Evolutionary conservation across 2,888 invertebrate genomes (phyloP).

Genomic region (Listrodromus nycthemerus): DNA sequence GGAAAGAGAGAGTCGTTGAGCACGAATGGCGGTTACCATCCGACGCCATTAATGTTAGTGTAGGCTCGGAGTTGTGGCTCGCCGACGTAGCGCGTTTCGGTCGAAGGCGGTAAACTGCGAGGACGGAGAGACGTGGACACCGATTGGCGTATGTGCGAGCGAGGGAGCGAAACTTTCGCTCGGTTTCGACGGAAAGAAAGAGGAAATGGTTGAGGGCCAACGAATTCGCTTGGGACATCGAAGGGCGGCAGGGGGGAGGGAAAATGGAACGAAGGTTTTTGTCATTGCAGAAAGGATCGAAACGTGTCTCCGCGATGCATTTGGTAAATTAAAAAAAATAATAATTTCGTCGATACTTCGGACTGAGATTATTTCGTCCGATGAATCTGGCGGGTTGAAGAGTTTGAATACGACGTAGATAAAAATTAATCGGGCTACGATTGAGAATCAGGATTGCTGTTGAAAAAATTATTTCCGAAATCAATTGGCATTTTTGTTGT

Average conservation of each 20-base stretch:
- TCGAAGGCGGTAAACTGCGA: slow-evolving; percentile 46
- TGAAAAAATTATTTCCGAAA: background rate
- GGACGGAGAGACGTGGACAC: background rate
- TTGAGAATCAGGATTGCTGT: no score
- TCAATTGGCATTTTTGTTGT: no score
- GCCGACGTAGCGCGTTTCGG: slow-evolving; percentile 55
- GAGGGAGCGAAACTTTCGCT: slow-evolving; percentile 45
- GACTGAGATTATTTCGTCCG: background rate
- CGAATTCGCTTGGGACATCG: slow-evolving; percentile 51
- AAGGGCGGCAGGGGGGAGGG: background rate
- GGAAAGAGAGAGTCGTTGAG: slow-evolving; percentile 61
- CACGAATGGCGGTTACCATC: slow-evolving; percentile 64
- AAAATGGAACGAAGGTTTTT: background rate
- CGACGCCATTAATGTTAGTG: slow-evolving; percentile 68
- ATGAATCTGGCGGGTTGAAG: no score
- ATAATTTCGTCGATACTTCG: background rate
- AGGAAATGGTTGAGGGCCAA: slow-evolving; percentile 26
- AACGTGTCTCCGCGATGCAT: slow-evolving; percentile 36
- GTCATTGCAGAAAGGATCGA: slow-evolving; percentile 58
- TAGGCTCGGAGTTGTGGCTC: slow-evolving; percentile 65
- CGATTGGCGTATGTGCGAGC: background rate
- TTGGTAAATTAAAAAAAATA: slow-evolving; percentile 39
- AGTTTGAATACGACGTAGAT: no score
- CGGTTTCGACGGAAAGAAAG: slow-evolving; percentile 46
- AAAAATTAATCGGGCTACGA: no score